Evolutionary conservation across 2,797 vertebrate species (phyloP).

Genomic region (Bryconaethiops microstoma): DNA sequence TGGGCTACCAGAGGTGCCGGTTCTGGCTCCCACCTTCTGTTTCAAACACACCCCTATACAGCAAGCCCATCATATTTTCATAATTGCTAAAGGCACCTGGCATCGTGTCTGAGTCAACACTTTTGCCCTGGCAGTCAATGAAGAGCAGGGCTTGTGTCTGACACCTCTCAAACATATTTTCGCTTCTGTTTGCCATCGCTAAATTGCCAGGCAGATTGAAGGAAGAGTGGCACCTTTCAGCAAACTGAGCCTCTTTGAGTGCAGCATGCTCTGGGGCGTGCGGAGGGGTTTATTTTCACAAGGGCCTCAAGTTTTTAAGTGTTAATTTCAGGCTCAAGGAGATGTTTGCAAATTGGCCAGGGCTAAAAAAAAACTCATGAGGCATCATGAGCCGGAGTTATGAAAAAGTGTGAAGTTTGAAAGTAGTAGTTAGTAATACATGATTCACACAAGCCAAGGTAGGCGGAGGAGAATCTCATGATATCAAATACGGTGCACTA

Average conservation of each 20-base stretch:
- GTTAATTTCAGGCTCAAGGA: constrained; percentile 52
- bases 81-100: constrained; percentile 74
- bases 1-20: constrained; percentile 16
- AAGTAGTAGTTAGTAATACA: not conserved
- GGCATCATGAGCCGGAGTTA: not conserved
- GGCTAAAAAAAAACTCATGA: not conserved
- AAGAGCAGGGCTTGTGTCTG: constrained; percentile 70
- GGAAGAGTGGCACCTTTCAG: constrained; percentile 61
- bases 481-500: not conserved
- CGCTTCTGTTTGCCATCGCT: constrained; percentile 64
- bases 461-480: not conserved
- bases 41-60: constrained; percentile 61
- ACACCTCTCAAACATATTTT: constrained; percentile 59
- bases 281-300: constrained; percentile 63
- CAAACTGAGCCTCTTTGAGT: constrained; percentile 68
- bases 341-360: constrained; percentile 20
- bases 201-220: constrained; percentile 63
- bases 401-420: constrained; percentile 20
- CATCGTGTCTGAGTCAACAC: constrained; percentile 75
- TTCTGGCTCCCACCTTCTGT: constrained; percentile 14
- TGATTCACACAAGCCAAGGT: constrained; percentile 15
- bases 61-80: constrained; percentile 73
- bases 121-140: constrained; percentile 70
- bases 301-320: constrained; percentile 55
- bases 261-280: constrained; percentile 55